Conservation (phyloP, 2,888 invertebrate genomes). For the Apoderus coryli region DNA sequence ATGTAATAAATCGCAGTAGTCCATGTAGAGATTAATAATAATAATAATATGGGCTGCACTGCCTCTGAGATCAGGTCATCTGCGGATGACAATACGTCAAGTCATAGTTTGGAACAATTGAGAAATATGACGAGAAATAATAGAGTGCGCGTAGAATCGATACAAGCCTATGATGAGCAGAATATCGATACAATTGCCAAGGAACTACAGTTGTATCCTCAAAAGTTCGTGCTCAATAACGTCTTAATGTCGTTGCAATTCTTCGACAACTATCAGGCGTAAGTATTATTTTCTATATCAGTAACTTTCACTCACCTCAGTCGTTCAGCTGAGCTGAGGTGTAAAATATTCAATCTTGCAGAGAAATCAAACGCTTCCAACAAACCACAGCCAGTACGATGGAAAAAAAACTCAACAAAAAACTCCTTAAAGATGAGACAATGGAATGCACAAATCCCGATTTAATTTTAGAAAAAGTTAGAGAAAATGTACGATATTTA, state of each 20-base stretch:
- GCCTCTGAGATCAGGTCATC: too few relatives aligned
- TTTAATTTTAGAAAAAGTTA: conserved; percentile 51
- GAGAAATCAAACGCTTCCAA: conserved; percentile 15
- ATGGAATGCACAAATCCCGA: conserved; percentile 51
- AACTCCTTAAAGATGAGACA: conserved; percentile 23
- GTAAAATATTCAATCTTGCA: conserved; percentile 11
- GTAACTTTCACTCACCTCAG: too few relatives aligned
- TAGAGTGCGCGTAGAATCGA: conserved; percentile 15
- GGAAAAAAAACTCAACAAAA: conserved; percentile 21
- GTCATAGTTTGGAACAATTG: too few relatives aligned
- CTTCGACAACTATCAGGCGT: conserved; percentile 32
- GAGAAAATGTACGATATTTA: conserved; percentile 43
- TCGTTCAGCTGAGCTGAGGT: too few relatives aligned
- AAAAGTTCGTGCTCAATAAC: conserved; percentile 62
- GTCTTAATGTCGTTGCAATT: conserved; percentile 62
- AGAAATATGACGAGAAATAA: conserved; percentile 8
- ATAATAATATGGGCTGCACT: too few relatives aligned
- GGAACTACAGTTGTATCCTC: conserved; percentile 45
- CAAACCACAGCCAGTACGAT: conserved; percentile 15
- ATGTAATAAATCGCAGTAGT: too few relatives aligned
- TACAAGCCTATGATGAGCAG: conserved; percentile 36
- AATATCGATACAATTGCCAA: conserved; percentile 41
- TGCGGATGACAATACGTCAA: too few relatives aligned
- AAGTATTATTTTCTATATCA: too few relatives aligned
- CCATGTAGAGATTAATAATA: too few relatives aligned